phyloP scores from a whole-genome alignment of 2,113 vertebrate genomes.

The Rhipidura dahli region DNA sequence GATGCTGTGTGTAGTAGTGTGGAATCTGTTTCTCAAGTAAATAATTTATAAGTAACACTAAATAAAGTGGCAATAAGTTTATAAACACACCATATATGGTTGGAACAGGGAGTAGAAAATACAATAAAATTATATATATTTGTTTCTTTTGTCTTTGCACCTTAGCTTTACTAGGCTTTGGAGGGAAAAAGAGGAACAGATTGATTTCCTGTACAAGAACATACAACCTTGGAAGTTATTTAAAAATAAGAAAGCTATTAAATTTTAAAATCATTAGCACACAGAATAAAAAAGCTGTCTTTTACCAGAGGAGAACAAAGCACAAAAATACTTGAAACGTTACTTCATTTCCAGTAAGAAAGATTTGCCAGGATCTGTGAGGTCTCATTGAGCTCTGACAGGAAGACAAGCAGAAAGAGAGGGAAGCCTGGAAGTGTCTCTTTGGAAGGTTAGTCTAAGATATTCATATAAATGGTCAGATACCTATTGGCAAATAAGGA shows the following conservation, averaged over 20 bases:
- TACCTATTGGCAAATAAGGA: neutral
- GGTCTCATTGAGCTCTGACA: neutral
- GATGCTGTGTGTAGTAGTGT: neutral
- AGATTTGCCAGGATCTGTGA: neutral
- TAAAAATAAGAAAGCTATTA: neutral
- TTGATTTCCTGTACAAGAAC: neutral
- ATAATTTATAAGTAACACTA: neutral
- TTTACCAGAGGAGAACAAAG: neutral
- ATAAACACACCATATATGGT: neutral
- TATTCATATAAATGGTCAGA: neutral
- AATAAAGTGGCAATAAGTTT: neutral
- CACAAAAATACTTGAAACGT: neutral
- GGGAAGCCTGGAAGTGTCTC: neutral
- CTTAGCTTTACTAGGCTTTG: neutral
- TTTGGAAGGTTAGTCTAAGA: neutral
- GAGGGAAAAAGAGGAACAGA: neutral
- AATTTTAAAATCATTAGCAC: neutral
- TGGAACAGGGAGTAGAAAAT: neutral
- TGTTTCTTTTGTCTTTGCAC: neutral
- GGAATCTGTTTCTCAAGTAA: neutral
- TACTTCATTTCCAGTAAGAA: neutral
- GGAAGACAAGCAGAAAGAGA: neutral
- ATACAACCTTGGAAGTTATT: neutral
- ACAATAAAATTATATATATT: neutral
- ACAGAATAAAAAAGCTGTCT: neutral